A percentile compares a stretch with the other conserved stretches of the same genome.
Evolutionary conservation across 2,888 invertebrate species (phyloP).

Genomic region (Kuschelorhynchus macadamiae): DNA sequence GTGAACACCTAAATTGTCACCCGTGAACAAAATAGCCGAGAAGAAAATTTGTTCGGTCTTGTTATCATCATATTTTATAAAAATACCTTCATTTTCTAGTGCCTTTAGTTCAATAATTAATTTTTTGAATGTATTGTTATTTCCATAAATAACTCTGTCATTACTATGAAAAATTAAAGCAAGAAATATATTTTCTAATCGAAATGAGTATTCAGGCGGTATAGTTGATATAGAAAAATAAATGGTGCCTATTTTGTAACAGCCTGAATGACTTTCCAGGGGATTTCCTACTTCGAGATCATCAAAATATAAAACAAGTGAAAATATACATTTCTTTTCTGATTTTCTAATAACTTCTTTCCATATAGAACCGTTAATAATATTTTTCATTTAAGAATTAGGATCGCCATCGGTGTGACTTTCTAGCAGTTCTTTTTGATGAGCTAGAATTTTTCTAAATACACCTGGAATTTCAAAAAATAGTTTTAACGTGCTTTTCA

Average conservation of each 20-base stretch:
- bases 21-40: constrained; percentile 50
- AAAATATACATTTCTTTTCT: constrained; percentile 22
- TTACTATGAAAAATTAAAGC: constrained; percentile 37
- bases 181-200: constrained; percentile 56
- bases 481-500: constrained; percentile 18
- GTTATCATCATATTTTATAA: constrained; percentile 38
- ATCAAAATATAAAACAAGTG: constrained; percentile 52
- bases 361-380: constrained; percentile 23
- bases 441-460: constrained; percentile 20
- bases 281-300: constrained; percentile 58
- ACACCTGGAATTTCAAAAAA: constrained; percentile 35
- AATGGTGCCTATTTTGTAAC: constrained; percentile 55
- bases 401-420: background rate
- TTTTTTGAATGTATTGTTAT: constrained; percentile 52
- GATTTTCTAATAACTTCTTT: constrained; percentile 8
- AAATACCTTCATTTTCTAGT: constrained; percentile 43
- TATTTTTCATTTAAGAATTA: constrained; percentile 23
- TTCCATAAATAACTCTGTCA: constrained; percentile 54
- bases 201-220: constrained; percentile 50
- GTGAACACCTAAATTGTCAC: constrained; percentile 59
- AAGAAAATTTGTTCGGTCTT: constrained; percentile 45
- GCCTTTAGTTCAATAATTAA: constrained; percentile 53
- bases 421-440: constrained; percentile 19
- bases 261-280: constrained; percentile 55
- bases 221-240: constrained; percentile 54